Evolutionary conservation across 2,888 invertebrate genomes (phyloP).

Genomic region (Machimus atricapillus): DNA sequence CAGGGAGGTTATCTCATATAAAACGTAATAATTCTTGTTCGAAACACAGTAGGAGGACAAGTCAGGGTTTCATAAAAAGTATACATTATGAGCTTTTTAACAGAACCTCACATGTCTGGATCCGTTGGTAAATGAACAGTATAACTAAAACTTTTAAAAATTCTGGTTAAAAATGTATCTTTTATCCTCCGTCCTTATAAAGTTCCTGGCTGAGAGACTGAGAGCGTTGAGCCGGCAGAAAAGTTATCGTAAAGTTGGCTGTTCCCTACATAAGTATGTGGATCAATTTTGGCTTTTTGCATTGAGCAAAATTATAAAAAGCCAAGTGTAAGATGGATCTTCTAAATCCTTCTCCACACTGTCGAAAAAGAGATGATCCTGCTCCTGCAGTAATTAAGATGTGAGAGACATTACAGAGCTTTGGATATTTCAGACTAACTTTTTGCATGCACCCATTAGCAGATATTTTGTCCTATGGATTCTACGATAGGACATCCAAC

Average conservation of each 20-base stretch:
- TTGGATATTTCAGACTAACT: conserved; percentile 88
- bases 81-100: no score
- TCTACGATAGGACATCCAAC: conserved; percentile 90
- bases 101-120: no score
- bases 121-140: no score
- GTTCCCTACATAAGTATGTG: conserved; percentile 78
- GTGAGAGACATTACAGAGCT: conserved; percentile 87
- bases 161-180: no score
- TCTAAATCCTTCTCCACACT: conserved; percentile 95
- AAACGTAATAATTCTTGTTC: no score
- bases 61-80: no score
- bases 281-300: conserved; percentile 88
- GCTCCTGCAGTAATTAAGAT: conserved; percentile 85
- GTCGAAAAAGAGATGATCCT: conserved; percentile 95
- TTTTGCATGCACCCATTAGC: conserved; percentile 86
- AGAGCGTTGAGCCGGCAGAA: conserved; percentile 76
- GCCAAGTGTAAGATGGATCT: conserved; percentile 90
- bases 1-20: no score
- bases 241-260: conserved; percentile 81
- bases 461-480: conserved; percentile 86
- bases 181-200: no score
- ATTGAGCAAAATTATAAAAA: conserved; percentile 91
- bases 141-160: no score
- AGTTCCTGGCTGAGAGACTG: no score
- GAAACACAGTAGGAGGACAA: no score